Evolutionary conservation across 2,888 invertebrate genomes (phyloP), one percentile per base, ranked within the genome.

Genomic region (Mesoligia furuncula): DNA sequence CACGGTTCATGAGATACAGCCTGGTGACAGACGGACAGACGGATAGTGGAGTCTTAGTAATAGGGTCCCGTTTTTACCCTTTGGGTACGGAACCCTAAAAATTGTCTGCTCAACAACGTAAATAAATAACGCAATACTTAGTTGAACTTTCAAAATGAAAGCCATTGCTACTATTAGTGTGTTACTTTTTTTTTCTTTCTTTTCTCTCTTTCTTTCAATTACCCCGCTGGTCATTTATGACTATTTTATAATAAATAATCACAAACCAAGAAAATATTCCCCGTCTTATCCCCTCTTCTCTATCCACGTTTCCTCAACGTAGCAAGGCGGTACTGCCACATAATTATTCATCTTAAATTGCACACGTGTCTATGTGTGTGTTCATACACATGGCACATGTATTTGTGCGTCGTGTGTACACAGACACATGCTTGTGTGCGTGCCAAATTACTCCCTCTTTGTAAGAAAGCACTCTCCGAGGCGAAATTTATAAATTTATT

Each of bases 311-410:
- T 92, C 92, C 92, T 91, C 88, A 90, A 90, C 93, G 93, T 91
- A 91, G 92, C 94, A 94, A 95, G 96, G 94, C 95, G 94, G 93
- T 91, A 94, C 93, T 94, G 95, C 96, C 96, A 96, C 96, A 96
- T 96, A 96, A 96, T 96, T 96, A 96, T 96, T 96, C 96, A 96
- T 96, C 96, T 96, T 95, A 96, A 96, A 96, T 95, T 96, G 96
- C 95, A 95, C 94, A 93, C 91, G 93, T 92, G 87, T 94, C 94
- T 93, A 92, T 94, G 94, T 94, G 92, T 93, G 93, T 93, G 93
- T 87, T 54, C 81, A 72, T 79, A 80, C 68, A 85, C 80, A 79
- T 64, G 67, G 42, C 64, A 75, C 69, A 79, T 77, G 86, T 73
- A 66, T 87, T 86, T 90, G 93, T 90, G 91, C 79, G 88, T 82